Evolutionary conservation across 2,113 vertebrate species (phyloP), one percentile per base, ranked within the genome.

Genomic region (Aspidoscelis tigris): DNA sequence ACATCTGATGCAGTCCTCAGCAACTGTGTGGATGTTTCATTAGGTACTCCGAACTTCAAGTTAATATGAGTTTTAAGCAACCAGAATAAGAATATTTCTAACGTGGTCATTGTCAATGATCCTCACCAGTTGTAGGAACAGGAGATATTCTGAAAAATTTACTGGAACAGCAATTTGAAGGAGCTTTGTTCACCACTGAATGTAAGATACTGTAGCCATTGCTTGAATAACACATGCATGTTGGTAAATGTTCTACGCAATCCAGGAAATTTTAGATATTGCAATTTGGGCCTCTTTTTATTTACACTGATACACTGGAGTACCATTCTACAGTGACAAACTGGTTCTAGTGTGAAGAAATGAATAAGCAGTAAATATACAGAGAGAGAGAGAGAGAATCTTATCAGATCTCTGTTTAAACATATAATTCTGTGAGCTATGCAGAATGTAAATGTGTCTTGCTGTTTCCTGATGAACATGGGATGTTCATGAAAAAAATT

Each of bases 381-480:
- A 71, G 43, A 43, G 16, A 12, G 11, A 70, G 16, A 44, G 44
- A 50, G 47, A 72, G 2, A n/a, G 44, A 72, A 79, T 5, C 14
- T 71, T 65, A 53, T 33, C 44, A 58, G 71, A 47, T 22, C 64
- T 5, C 21, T 65, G 72, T 79, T 50, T 71, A 18, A 70, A 47
- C 39, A 47, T 61, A 43, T 43, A 83, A 9, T 55, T 77, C 39
- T 61, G 22, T 44, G 24, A 18, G 26, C 1, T 64, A 18, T 16
- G 26, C 55, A 64, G 6, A 84, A 77, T 61, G 68, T 41, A 78
- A 84, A 84, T 84, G 3, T 61, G 18, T 77, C 66, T 61, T 64
- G 68, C 78, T 78, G 53, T 71, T 61, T 71, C 16, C 10, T 41
- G 5, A 33, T 21, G 24, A 78, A 47, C 47, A 55, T 58, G 11